Conservation (phyloP, 2,113 vertebrate genomes). For the Cephalopterus ornatus region DNA sequence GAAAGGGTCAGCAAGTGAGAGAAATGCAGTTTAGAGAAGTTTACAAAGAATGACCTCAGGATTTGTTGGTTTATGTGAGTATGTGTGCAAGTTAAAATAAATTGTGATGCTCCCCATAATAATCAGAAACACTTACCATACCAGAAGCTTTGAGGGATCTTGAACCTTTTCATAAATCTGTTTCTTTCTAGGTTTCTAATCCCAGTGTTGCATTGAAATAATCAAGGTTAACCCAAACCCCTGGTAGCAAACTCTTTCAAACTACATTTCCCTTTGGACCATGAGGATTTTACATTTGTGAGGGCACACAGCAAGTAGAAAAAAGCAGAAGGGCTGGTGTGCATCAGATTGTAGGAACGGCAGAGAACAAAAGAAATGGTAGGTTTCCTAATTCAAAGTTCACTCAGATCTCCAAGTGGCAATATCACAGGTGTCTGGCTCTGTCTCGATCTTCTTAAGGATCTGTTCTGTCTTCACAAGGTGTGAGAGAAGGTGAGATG, state of each 20-base stretch:
- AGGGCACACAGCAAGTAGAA: not conserved
- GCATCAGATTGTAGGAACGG: not conserved
- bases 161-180: not conserved
- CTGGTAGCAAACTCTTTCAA: not conserved
- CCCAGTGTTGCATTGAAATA: conserved; percentile 11
- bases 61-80: not conserved
- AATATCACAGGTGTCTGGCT: accelerated
- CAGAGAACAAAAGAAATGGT: not conserved
- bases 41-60: not conserved
- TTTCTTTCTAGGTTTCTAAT: conserved; percentile 30
- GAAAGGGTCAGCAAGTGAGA: conserved; percentile 18
- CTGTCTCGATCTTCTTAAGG: not conserved
- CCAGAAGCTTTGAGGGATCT: not conserved
- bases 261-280: conserved; percentile 7
- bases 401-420: not conserved
- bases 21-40: conserved; percentile 33
- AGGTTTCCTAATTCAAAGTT: not conserved
- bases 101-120: not conserved
- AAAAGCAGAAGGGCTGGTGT: not conserved
- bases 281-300: not conserved
- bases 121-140: conserved; percentile 16
- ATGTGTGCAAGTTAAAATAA: not conserved
- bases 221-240: conserved; percentile 5
- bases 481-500: not conserved
- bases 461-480: not conserved